These are phyloP conservation scores for Coendou prehensilis DNA, from an alignment of 2,797 vertebrate genomes.

Conservation along the genomic window DNA sequence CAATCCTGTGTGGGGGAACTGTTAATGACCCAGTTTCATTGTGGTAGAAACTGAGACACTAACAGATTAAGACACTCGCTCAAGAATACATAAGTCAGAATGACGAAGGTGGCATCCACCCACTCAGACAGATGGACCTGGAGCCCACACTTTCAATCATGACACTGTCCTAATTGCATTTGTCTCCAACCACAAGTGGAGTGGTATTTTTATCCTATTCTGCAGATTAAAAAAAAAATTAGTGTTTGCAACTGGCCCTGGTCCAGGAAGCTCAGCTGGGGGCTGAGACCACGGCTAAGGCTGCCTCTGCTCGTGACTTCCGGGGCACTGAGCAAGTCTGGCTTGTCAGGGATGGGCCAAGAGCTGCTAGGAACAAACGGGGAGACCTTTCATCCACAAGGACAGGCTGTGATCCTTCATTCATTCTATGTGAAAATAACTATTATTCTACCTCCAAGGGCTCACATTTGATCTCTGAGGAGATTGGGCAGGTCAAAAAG, in stretches of 20 bases:
- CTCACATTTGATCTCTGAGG: background rate
- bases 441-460: background rate
- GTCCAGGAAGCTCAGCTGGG: background rate
- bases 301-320: background rate
- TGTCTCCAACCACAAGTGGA: slow-evolving; percentile 21
- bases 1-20: background rate
- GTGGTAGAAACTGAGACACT: background rate
- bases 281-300: background rate
- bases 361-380: slow-evolving; percentile 9
- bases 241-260: background rate
- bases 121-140: background rate
- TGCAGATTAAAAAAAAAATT: background rate
- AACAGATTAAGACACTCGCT: slow-evolving; percentile 21
- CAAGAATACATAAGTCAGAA: background rate
- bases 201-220: slow-evolving; percentile 41
- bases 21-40: background rate
- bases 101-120: background rate
- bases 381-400: background rate
- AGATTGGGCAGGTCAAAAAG: background rate
- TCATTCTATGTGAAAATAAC: background rate
- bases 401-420: background rate
- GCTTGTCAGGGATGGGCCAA: background rate
- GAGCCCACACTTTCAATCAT: background rate
- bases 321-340: slow-evolving; percentile 8
- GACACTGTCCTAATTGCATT: background rate